Evolutionary conservation across 2,888 invertebrate species (phyloP).

Genomic region (Limnephilus auricula): DNA sequence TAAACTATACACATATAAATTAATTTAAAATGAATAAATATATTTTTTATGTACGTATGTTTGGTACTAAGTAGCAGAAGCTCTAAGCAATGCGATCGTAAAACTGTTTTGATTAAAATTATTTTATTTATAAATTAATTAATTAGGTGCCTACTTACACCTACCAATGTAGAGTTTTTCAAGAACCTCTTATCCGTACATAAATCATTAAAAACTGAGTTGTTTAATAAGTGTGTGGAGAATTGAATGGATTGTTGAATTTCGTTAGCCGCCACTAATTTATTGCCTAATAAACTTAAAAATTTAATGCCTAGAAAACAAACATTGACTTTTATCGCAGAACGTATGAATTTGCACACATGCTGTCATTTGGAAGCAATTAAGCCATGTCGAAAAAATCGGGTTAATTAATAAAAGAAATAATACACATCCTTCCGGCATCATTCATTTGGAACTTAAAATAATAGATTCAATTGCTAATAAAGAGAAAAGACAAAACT

Average conservation of each 20-base stretch:
- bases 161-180: neutral
- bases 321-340: neutral
- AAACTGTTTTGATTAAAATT: neutral
- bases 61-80: neutral
- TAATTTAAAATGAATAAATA: no score
- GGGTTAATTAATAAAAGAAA: neutral
- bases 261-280: neutral
- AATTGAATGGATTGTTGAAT: neutral
- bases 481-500: neutral
- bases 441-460: neutral
- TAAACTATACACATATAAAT: no score
- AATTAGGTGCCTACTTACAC: neutral
- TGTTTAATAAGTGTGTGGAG: neutral
- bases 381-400: slow-evolving; percentile 8
- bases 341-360: slow-evolving; percentile 24
- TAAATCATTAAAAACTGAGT: neutral
- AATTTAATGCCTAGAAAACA: slow-evolving; percentile 13
- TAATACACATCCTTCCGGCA: neutral
- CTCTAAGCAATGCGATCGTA: neutral
- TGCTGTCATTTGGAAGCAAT: slow-evolving; percentile 20
- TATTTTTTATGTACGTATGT: neutral
- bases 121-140: neutral
- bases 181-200: neutral
- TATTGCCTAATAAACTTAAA: slow-evolving; percentile 6
- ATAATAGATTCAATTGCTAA: neutral